A percentile compares a stretch with the other conserved stretches of the same genome.
Conservation (phyloP, 2,888 invertebrate genomes). For the Himalopsyche kuldschensis region DNA sequence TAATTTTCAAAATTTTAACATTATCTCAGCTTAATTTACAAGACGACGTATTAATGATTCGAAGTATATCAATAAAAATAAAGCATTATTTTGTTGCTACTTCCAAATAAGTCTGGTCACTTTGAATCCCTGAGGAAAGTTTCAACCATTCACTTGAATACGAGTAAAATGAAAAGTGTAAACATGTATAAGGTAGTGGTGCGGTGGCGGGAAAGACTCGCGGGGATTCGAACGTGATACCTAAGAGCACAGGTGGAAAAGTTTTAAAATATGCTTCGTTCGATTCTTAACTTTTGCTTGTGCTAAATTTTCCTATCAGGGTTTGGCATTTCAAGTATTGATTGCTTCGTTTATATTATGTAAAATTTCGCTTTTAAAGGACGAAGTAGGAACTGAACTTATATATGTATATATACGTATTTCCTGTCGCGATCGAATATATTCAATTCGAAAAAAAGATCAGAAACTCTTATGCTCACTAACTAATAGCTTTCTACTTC, state of each 20-base stretch:
- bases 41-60: no score
- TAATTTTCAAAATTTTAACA: no score
- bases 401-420: no score
- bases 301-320: neutral
- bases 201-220: neutral
- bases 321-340: neutral
- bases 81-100: no score
- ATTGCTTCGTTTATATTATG: neutral
- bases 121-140: no score
- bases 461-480: no score
- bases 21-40: no score
- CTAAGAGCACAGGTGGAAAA: neutral
- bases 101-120: no score
- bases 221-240: neutral
- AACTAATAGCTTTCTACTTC: no score
- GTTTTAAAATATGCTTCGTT: neutral
- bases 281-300: neutral
- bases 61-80: no score
- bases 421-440: no score
- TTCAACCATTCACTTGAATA: neutral
- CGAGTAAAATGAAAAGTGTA: neutral
- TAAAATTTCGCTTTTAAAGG: neutral
- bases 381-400: neutral
- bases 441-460: no score
- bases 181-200: neutral